Percentiles rank a stretch among this genome's conserved stretches.
phyloP scores from a whole-genome alignment of 2,113 vertebrate species.

The Leuciscus idus region DNA sequence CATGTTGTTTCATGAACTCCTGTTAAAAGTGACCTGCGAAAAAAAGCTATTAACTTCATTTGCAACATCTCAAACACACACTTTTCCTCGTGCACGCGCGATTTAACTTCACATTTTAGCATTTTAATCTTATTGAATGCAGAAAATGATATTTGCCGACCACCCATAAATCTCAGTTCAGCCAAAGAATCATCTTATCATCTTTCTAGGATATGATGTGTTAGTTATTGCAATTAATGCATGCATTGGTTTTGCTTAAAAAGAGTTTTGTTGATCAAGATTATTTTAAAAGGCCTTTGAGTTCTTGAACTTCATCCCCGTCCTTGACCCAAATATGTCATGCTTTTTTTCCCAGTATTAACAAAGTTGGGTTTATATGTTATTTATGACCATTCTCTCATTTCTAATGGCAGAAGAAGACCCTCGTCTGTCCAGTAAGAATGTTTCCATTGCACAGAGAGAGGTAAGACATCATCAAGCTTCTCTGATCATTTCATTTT shows the following conservation, averaged over 20 bases:
- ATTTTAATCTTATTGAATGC: neutral
- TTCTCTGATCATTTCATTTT: neutral
- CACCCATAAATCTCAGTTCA: no score
- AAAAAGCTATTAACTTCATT: neutral
- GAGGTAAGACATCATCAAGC: slow-evolving; percentile 67
- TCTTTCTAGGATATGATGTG: no score
- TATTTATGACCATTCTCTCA: neutral
- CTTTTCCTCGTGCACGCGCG: no score
- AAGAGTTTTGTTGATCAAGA: neutral
- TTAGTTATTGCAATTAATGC: no score
- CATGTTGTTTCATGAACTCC: neutral
- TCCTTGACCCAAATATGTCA: slow-evolving; percentile 1
- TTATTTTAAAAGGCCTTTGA: neutral
- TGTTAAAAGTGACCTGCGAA: neutral
- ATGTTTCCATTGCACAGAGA: slow-evolving; percentile 83
- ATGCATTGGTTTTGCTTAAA: neutral
- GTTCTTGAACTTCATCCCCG: no score
- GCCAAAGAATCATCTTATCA: no score
- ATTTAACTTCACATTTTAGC: neutral
- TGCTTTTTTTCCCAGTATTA: neutral
- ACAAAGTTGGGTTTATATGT: neutral
- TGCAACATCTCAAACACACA: neutral
- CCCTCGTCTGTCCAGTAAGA: slow-evolving; percentile 67
- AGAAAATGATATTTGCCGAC: neutral
- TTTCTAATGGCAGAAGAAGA: slow-evolving; percentile 66